phyloP scores from a whole-genome alignment of 2,888 invertebrate species.

The Hyposoter dolosus region DNA sequence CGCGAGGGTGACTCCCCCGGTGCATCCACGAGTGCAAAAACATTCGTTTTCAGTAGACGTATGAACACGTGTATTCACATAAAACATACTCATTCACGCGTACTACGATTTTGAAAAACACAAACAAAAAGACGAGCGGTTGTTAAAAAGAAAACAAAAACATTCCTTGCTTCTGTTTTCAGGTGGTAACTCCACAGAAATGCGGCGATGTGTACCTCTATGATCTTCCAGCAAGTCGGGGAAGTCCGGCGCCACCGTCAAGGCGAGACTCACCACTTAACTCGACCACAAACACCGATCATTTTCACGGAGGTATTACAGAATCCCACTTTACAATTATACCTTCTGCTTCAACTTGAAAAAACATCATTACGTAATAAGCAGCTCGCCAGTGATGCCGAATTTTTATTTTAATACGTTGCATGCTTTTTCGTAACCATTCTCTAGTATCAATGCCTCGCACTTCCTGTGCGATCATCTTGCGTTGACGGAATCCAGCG shows the following conservation, averaged over 20 bases:
- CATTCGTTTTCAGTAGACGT: slow-evolving; percentile 3
- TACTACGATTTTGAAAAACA: background rate
- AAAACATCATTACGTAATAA: background rate
- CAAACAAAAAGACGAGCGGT: slow-evolving; percentile 1
- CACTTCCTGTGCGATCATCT: background rate
- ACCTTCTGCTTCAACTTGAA: background rate
- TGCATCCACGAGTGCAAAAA: slow-evolving; percentile 24
- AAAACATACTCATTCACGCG: slow-evolving; percentile 44
- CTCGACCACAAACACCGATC: slow-evolving; percentile 78
- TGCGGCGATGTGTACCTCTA: slow-evolving; percentile 91
- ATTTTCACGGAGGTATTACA: slow-evolving; percentile 79
- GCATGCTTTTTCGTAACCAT: background rate
- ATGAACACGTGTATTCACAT: slow-evolving; percentile 1
- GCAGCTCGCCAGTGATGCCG: background rate
- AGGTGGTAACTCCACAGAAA: slow-evolving; percentile 90
- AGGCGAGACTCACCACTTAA: slow-evolving; percentile 82
- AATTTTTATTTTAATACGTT: background rate
- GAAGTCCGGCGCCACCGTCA: slow-evolving; percentile 81
- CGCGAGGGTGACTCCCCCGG: slow-evolving; percentile 48
- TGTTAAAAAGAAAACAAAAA: slow-evolving; percentile 6
- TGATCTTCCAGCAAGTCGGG: slow-evolving; percentile 87
- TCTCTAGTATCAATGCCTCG: background rate
- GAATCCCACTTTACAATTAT: slow-evolving; percentile 13
- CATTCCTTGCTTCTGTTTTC: slow-evolving; percentile 73
- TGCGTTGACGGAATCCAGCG: background rate